Evolutionary conservation across 2,797 vertebrate genomes (phyloP), one percentile per base, ranked within the genome.

Genomic region (Coilia nasus): DNA sequence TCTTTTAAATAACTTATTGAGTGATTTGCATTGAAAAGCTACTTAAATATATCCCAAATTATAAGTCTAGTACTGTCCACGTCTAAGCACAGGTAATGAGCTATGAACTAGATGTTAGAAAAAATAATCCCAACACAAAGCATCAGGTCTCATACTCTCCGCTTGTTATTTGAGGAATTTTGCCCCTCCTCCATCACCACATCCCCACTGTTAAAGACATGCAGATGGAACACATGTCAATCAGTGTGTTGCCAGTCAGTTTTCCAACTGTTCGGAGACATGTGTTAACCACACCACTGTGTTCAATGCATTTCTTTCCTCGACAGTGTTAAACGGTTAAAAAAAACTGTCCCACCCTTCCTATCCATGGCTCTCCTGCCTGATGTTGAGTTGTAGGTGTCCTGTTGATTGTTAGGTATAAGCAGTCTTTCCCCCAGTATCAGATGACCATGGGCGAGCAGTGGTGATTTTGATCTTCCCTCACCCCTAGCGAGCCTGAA

Each of bases 41-140:
- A 14, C 50, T 54, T 54, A 14, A 54, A 54, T 54, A 54, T 14
- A 54, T 54, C 50, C 3, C 46, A 47, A 3, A 47, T 3, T 47
- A 47, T 47, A 10, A 54, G 60, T 41, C 28, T 35, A 14, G 31
- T 15, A 19, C 3, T 3, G 35, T 41, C 1, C 17, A 75, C 31
- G 35, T 35, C 28, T 25, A 15, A 71, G 31, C 17, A 19, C 71
- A 78, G 71, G 83, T 83, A 82, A 86, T 81, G 25, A 44, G 85
- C 82, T 82, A 67, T 87, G 87, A 87, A 85, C 85, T 86, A 87
- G 81, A 89, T 87, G 83, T 81, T 54, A 56, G 83, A 84, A 44
- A 87, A 88, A 89, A 89, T 83, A 87, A 87, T 90, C 87, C 84
- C 82, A 85, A 90, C 87, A 89, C 83, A 84, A 87, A 88, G 86